Evolutionary conservation across 2,888 invertebrate genomes (phyloP).

Genomic region (Trissolcus brochymenae): DNA sequence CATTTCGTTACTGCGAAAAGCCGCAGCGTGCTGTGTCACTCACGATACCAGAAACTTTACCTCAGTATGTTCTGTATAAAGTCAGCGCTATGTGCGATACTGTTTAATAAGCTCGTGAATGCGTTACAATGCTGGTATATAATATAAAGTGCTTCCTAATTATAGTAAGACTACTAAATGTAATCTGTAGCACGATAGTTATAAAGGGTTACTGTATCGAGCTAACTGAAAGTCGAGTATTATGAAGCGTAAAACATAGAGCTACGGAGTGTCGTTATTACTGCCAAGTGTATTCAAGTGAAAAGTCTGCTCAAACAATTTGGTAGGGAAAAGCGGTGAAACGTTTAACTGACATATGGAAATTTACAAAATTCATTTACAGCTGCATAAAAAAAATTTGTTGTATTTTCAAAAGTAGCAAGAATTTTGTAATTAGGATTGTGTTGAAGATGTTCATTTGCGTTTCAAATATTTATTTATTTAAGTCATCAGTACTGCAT

Average conservation of each 20-base stretch:
- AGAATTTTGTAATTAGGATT: background rate
- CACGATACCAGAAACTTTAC: slow-evolving; percentile 47
- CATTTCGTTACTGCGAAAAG: slow-evolving; percentile 40
- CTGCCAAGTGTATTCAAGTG: slow-evolving; percentile 26
- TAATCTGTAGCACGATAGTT: slow-evolving; percentile 45
- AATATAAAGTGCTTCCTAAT: slow-evolving; percentile 52
- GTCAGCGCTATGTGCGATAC: slow-evolving; percentile 43
- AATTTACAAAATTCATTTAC: slow-evolving; percentile 5
- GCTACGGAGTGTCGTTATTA: slow-evolving; percentile 45
- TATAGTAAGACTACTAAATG: slow-evolving; percentile 52
- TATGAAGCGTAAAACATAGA: slow-evolving; percentile 45
- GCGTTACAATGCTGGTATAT: slow-evolving; percentile 51
- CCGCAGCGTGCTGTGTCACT: slow-evolving; percentile 50
- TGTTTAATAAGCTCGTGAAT: slow-evolving; percentile 55
- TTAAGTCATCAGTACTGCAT: no score
- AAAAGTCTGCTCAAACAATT: slow-evolving; percentile 20
- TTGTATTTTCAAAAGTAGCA: background rate
- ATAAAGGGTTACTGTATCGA: slow-evolving; percentile 48
- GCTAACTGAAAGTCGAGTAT: slow-evolving; percentile 41
- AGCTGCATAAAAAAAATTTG: background rate
- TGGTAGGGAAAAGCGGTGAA: slow-evolving; percentile 15
- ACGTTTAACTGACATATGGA: slow-evolving; percentile 9
- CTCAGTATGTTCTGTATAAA: slow-evolving; percentile 28
- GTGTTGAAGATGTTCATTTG: background rate
- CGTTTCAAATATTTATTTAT: no score